Conservation (phyloP, 30 jellyfish, hydroid and myxozoan species). For the Aurelia coerulea region DNA sequence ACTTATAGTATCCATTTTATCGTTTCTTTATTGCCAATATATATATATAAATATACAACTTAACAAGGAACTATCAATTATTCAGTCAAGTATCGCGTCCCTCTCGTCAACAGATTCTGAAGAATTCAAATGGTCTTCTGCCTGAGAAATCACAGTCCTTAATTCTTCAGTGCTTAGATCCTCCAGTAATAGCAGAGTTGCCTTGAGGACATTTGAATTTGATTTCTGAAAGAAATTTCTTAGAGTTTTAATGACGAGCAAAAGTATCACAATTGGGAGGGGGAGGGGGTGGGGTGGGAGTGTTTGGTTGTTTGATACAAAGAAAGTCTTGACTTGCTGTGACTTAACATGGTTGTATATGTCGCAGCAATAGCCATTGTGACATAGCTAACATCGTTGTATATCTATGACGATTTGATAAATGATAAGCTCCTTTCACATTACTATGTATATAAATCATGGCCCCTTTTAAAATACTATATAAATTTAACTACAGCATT, state of each 20-base stretch:
- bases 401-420: too few species aligned
- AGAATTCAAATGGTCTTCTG: conserved; percentile 21
- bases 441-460: too few species aligned
- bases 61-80: neutral
- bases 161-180: conserved; percentile 36
- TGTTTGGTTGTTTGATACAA: too few species aligned
- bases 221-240: neutral
- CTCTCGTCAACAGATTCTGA: conserved; percentile 15
- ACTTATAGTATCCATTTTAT: too few species aligned
- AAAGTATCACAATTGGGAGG: neutral
- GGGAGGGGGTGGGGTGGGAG: neutral
- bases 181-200: conserved; percentile 28
- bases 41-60: too few species aligned
- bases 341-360: neutral
- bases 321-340: neutral
- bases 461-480: too few species aligned
- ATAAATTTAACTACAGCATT: too few species aligned
- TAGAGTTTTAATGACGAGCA: neutral
- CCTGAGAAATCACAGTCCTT: conserved; percentile 9
- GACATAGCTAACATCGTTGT: too few species aligned
- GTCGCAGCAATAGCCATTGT: too few species aligned
- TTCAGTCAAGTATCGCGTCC: conserved; percentile 11
- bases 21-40: too few species aligned
- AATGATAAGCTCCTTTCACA: too few species aligned
- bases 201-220: conserved; percentile 25